phyloP scores from a whole-genome alignment of 1,140 invertebrate species.

The Vollenhovia emeryi region DNA sequence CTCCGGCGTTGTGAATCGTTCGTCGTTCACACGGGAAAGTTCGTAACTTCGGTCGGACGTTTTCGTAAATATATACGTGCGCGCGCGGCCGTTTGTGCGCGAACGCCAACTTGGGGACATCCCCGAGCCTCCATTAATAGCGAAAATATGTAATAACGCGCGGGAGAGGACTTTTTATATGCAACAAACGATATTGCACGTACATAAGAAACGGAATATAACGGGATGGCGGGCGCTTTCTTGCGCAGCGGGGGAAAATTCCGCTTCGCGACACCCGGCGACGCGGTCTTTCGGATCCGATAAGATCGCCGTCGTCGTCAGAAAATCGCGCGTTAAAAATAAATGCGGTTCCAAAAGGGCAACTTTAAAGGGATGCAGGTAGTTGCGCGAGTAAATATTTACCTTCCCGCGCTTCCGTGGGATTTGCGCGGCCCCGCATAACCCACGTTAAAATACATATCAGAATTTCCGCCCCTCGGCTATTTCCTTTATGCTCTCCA shows the following conservation, averaged over 20 bases:
- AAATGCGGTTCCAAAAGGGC: conserved; percentile 33
- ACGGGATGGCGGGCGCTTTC: not conserved
- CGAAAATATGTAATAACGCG: conserved; percentile 43
- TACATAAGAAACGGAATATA: not conserved
- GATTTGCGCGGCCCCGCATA: conserved; percentile 45
- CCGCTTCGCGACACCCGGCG: not conserved
- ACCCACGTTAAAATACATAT: conserved; percentile 54
- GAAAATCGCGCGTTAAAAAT: conserved; percentile 46
- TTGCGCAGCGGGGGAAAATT: not conserved
- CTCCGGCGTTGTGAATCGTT: conserved; percentile 24
- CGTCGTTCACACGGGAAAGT: conserved; percentile 31
- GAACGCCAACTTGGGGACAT: conserved; percentile 8
- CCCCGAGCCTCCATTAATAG: conserved; percentile 30
- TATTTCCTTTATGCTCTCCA: conserved; percentile 15
- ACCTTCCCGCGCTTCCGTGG: conserved; percentile 38
- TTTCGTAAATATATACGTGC: conserved; percentile 36
- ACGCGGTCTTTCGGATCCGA: conserved; percentile 7
- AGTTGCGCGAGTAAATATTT: conserved; percentile 51
- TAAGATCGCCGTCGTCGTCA: conserved; percentile 6
- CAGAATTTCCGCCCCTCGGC: conserved; percentile 28
- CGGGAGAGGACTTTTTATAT: conserved; percentile 22
- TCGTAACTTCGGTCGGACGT: conserved; percentile 36
- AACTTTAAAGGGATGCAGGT: conserved; percentile 49
- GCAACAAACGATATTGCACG: conserved; percentile 19
- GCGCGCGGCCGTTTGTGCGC: conserved; percentile 18